A percentile compares a stretch with the other conserved stretches of the same genome.
phyloP scores from a whole-genome alignment of 2,797 vertebrate species.

The Sebastes vulpes region DNA sequence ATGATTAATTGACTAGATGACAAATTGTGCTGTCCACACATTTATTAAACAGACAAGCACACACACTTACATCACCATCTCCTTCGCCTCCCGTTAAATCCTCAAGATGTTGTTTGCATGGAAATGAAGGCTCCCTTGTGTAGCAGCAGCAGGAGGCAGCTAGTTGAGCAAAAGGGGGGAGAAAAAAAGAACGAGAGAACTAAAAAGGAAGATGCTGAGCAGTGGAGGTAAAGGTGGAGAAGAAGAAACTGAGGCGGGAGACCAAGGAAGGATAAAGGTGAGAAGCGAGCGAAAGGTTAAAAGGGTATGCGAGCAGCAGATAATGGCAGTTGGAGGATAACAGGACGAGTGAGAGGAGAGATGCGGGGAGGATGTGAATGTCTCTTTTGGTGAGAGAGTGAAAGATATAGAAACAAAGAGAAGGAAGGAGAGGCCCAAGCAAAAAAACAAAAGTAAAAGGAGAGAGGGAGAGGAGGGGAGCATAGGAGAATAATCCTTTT shows the following conservation, averaged over 20 bases:
- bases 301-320: background rate
- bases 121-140: conserved; percentile 49
- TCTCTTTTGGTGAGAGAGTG: background rate
- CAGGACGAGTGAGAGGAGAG: background rate
- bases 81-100: background rate
- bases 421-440: conserved; percentile 11
- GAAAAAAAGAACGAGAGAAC: background rate
- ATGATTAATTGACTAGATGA: background rate
- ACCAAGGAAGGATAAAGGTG: background rate
- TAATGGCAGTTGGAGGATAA: background rate
- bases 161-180: background rate
- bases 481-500: conserved; percentile 51
- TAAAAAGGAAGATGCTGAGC: background rate
- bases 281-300: background rate
- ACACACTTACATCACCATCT: background rate
- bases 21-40: background rate
- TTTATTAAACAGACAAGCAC: background rate
- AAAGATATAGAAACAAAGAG: conserved; percentile 20
- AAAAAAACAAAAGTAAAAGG: conserved; percentile 2
- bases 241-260: background rate
- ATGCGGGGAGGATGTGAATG: background rate
- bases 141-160: background rate
- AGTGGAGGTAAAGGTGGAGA: background rate
- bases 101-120: conserved; percentile 30
- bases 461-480: conserved; percentile 6